Base-by-base conservation (phyloP, 2,888 invertebrate species). In the Acanthopleura granulata region DNA sequence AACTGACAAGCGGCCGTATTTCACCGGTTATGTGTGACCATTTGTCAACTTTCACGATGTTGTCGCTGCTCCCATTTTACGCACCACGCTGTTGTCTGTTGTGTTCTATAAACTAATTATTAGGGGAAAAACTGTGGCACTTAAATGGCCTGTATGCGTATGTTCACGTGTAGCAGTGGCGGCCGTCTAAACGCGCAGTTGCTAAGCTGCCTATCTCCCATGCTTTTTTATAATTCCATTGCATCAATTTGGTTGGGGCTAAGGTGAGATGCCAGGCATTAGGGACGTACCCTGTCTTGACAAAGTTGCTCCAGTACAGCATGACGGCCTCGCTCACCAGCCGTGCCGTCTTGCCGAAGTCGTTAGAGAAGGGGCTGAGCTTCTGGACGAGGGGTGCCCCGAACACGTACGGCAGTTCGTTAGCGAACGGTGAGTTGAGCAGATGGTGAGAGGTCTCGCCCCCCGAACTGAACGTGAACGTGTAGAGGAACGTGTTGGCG, bases 401-500 rank as follows among this genome's bases (percentile, higher is more conserved):
- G 74, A 90, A 89, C 18, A 89, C 84, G 76, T 89, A 90, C 11
- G 87, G 86, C 62, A 90, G 75, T 74, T 90, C 90, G 76, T 86
- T 88, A 0, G 86, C 88, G 16, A 49, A 22, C 30, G 50, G n/a
- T 6, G 22, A 18, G 27, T 27, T 49, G 15, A 49, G 40, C 6
- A 40, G 22, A 77, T 87, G 87, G 30, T 95, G 95, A 91, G 95
- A 96, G 89, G 96, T 95, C 74, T 96, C 96, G 84, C 94, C 95
- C 90, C 95, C 95, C 12, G 96, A 96, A 91, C 97, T 96, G 91
- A 97, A 97, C 70, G 83, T 86, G 80, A 91, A 90, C 22, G 87
- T 86, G 78, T 90, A 91, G 71, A 90, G 82, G 81, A 86, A 91
- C 0, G 90, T 91, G 25, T 69, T 69, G 93, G 86, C 84, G 89